Base-by-base conservation (phyloP, 2,888 invertebrate species). In the Leucozona laternaria region DNA sequence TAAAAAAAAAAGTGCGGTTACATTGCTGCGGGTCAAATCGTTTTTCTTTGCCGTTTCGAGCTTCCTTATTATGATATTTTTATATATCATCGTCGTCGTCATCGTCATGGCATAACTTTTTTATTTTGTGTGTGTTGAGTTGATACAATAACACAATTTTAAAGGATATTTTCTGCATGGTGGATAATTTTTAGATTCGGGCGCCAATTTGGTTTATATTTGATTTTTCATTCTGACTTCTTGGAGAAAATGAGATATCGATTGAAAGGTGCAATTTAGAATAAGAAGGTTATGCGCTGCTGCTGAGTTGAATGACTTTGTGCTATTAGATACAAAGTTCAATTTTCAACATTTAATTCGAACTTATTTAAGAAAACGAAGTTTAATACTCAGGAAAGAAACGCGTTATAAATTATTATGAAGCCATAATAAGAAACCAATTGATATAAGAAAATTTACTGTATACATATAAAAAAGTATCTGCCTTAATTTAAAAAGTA, bases 131-230 rank as follows among this genome's bases (percentile, higher is more conserved):
- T 78, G 78, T n/a, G n/a, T n/a, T n/a, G n/a, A n/a, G n/a, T 75
- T 78, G 86, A 64, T 82, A 78, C 78, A 82, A 37, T 71, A 86
- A 86, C 82, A 86, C 82, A 75, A 86, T 82, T 86, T 86, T 48
- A 37, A 48, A 79, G 17, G 58, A 82, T 25, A 86, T 86, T 86
- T 86, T 82, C 75, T 64, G 86, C 86, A 71, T 82, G 82, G 78
- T 20, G 22, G 75, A 58, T 71, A 28, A 71, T 82, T 78, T n/a
- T 37, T 71, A 66, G 78, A 75, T 53, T 66, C 71, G 57, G 86
- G 82, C 81, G 68, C 17, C 45, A 50, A 68, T 68, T 68, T 68
- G 50, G 53, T 68, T 68, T 62, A 20, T 55, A 22, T 40, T 71
- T 55, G 34, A 28, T 17, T 45, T 40, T 57, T 17, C 43, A 57